A percentile compares a stretch with the other conserved stretches of the same genome.
Evolutionary conservation across 2,888 invertebrate genomes (phyloP).

Genomic region (Malthinus flaveolus): DNA sequence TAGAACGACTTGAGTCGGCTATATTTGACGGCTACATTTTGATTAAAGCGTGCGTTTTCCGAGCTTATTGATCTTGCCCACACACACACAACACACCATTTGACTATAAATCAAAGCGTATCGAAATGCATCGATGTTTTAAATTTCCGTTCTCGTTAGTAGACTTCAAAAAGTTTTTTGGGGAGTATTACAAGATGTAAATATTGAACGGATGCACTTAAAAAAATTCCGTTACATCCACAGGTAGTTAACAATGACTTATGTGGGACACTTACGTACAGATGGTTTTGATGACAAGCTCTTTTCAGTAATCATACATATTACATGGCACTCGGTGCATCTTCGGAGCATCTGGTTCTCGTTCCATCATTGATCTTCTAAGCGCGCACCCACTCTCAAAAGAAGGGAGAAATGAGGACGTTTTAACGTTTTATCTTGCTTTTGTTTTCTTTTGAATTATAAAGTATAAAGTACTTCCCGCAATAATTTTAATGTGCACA

Average conservation of each 20-base stretch:
- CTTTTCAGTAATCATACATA: slow-evolving; percentile 41
- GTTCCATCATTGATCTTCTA: slow-evolving; percentile 27
- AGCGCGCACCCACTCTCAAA: slow-evolving; percentile 17
- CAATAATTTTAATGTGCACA: slow-evolving; percentile 5
- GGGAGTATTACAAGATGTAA: no score
- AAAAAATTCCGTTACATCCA: slow-evolving; percentile 19
- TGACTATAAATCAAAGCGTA: no score
- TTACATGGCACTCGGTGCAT: slow-evolving; percentile 38
- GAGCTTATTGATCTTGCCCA: no score
- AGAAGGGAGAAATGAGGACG: slow-evolving; percentile 17
- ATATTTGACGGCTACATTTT: no score
- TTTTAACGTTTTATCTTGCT: slow-evolving; percentile 21
- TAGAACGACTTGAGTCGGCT: no score
- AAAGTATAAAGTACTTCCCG: slow-evolving; percentile 3
- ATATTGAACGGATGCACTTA: no score
- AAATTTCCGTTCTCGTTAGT: no score
- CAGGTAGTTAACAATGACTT: slow-evolving; percentile 34
- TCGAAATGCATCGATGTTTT: no score
- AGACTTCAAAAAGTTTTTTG: no score
- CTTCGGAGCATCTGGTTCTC: slow-evolving; percentile 28
- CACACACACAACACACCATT: no score
- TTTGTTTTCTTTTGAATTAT: slow-evolving; percentile 9
- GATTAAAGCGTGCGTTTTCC: no score
- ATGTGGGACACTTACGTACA: slow-evolving; percentile 37
- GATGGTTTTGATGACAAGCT: slow-evolving; percentile 37